These are phyloP conservation scores for Phenganax marumi DNA, from an alignment of 92 coral and sea anemone species.

Conservation along the genomic window DNA sequence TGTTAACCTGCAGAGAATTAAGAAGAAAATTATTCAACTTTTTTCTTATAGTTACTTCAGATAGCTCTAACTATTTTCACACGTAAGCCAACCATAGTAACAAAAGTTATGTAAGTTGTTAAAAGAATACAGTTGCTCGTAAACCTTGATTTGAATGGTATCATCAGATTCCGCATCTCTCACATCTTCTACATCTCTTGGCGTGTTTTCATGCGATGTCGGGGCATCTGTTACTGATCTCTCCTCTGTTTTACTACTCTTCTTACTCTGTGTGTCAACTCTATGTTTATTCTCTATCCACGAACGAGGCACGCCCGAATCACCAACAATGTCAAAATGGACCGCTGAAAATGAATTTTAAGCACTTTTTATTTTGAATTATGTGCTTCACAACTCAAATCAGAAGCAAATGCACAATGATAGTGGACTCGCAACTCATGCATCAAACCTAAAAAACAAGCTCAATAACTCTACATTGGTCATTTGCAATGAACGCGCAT, in stretches of 20 bases:
- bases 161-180: constrained; percentile 28
- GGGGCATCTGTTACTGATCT: not conserved
- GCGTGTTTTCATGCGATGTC: not conserved
- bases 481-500: no score
- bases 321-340: constrained; percentile 2
- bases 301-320: constrained; percentile 40
- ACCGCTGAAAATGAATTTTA: no score
- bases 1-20: constrained; percentile 12
- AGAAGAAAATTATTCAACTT: not conserved
- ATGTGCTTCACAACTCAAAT: not conserved
- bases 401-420: not conserved
- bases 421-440: no score
- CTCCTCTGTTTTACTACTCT: not conserved
- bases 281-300: constrained; percentile 26
- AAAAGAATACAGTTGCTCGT: not conserved
- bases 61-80: no score
- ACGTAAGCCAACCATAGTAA: no score
- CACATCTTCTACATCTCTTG: not conserved
- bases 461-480: no score
- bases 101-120: no score
- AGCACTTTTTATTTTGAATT: not conserved
- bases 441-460: no score
- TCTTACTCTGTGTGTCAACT: constrained; percentile 6
- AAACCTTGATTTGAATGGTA: constrained; percentile 40
- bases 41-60: not conserved